phyloP scores from a whole-genome alignment of 2,113 vertebrate genomes.

The rat (Rattus norvegicus) region DNA sequence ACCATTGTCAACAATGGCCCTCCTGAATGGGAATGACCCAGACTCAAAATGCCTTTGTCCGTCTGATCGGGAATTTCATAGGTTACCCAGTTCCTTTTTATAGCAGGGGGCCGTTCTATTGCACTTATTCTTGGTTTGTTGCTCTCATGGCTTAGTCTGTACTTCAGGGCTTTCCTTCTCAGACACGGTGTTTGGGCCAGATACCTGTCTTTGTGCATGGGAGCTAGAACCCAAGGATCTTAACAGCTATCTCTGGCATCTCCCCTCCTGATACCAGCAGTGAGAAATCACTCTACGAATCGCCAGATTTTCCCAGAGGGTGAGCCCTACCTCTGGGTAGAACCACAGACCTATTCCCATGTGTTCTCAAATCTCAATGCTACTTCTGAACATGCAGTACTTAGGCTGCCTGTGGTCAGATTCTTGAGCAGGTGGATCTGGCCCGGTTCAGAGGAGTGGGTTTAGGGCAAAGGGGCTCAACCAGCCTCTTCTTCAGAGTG shows the following conservation, averaged over 20 bases:
- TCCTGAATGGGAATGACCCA: not conserved
- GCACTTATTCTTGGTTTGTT: not conserved
- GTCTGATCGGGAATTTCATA: not conserved
- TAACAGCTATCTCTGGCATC: not conserved
- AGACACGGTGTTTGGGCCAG: not conserved
- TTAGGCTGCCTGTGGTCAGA: not conserved
- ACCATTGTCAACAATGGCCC: not conserved
- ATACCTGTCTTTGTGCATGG: not conserved
- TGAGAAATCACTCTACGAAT: not conserved
- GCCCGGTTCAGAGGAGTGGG: not conserved
- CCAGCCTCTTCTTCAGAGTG: not conserved
- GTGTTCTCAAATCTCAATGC: not conserved
- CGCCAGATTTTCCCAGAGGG: not conserved
- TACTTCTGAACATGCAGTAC: not conserved
- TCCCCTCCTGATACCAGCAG: not conserved
- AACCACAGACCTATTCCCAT: not conserved
- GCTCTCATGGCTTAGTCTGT: not conserved
- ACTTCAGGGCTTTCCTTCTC: not conserved
- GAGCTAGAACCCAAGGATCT: not conserved
- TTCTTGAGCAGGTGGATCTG: not conserved
- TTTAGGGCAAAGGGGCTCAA: not conserved
- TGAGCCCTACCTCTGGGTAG: not conserved
- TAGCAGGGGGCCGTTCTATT: not conserved
- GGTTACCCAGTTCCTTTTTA: not conserved
- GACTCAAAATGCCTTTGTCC: not conserved